These are phyloP conservation scores for Oasisia sp. DNA, from an alignment of 2,888 invertebrate species.

Conservation along the genomic window DNA sequence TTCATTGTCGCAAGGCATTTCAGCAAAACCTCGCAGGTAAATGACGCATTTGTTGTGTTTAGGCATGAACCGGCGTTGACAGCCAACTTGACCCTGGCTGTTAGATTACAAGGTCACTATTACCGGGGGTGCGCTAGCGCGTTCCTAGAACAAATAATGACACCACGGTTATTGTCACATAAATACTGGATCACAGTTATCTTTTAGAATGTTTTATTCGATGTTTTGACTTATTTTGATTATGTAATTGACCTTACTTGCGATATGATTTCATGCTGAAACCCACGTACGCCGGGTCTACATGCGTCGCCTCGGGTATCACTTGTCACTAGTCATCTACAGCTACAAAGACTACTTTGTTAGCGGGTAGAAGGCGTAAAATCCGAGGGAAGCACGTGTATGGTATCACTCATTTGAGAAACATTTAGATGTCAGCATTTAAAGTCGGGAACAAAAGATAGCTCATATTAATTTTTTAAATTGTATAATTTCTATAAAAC, in stretches of 20 bases:
- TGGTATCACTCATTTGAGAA: too few species aligned
- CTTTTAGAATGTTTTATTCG: not conserved
- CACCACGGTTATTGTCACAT: not conserved
- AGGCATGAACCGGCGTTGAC: not conserved
- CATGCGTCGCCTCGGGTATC: not conserved
- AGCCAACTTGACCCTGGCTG: slow-evolving; percentile 12
- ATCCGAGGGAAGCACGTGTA: too few species aligned
- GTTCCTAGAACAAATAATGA: not conserved
- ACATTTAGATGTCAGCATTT: too few species aligned
- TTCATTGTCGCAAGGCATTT: slow-evolving; percentile 22
- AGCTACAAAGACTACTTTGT: too few species aligned
- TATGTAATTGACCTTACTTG: slow-evolving; percentile 1
- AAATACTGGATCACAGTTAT: not conserved
- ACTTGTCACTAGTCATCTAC: too few species aligned
- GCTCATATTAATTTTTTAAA: too few species aligned
- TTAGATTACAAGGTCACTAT: slow-evolving; percentile 8
- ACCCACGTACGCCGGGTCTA: not conserved
- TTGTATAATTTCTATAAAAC: too few species aligned
- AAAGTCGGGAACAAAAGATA: too few species aligned
- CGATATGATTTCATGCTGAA: not conserved
- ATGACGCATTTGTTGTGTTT: not conserved
- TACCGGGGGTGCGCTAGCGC: not conserved
- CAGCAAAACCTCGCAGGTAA: slow-evolving; percentile 24
- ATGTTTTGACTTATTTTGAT: not conserved
- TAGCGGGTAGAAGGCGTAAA: too few species aligned